phyloP scores from a whole-genome alignment of 2,888 invertebrate genomes.

The Epirrita christyi region DNA sequence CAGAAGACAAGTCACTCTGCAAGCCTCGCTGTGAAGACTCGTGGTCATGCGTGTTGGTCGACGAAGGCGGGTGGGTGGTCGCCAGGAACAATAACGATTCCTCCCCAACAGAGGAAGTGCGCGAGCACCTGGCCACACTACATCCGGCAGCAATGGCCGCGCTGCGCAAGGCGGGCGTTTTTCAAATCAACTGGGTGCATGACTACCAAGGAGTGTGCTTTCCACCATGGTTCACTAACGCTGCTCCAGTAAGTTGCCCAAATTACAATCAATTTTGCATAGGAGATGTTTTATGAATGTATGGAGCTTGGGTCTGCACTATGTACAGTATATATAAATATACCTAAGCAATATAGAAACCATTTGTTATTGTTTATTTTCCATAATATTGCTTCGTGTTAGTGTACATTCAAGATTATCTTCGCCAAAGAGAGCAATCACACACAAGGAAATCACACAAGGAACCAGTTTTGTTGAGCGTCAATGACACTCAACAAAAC shows the following conservation, averaged over 20 bases:
- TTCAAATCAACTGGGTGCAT: slow-evolving; percentile 70
- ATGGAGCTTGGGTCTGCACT: too few species aligned
- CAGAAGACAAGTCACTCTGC: slow-evolving; percentile 59
- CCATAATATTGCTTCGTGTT: too few species aligned
- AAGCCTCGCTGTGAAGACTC: slow-evolving; percentile 64
- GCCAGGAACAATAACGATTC: slow-evolving; percentile 54
- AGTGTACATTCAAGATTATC: too few species aligned
- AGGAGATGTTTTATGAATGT: too few species aligned
- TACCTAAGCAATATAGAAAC: too few species aligned
- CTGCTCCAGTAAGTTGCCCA: slow-evolving; percentile 58
- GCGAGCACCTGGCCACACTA: slow-evolving; percentile 63
- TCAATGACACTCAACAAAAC: too few species aligned
- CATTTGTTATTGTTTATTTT: too few species aligned
- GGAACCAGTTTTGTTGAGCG: too few species aligned
- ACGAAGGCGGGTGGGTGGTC: slow-evolving; percentile 75
- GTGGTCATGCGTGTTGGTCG: slow-evolving; percentile 75
- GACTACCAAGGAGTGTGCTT: slow-evolving; percentile 78
- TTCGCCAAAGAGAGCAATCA: too few species aligned
- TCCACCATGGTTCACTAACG: slow-evolving; percentile 49
- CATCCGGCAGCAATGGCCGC: slow-evolving; percentile 69
- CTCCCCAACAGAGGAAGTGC: slow-evolving; percentile 43
- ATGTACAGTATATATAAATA: too few species aligned
- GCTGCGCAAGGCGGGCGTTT: slow-evolving; percentile 62
- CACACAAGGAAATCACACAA: too few species aligned
- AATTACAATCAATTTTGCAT: too few species aligned